These are phyloP conservation scores for Drosophila histrio DNA, from an alignment of 2,888 invertebrate genomes.

Conservation along the genomic window DNA sequence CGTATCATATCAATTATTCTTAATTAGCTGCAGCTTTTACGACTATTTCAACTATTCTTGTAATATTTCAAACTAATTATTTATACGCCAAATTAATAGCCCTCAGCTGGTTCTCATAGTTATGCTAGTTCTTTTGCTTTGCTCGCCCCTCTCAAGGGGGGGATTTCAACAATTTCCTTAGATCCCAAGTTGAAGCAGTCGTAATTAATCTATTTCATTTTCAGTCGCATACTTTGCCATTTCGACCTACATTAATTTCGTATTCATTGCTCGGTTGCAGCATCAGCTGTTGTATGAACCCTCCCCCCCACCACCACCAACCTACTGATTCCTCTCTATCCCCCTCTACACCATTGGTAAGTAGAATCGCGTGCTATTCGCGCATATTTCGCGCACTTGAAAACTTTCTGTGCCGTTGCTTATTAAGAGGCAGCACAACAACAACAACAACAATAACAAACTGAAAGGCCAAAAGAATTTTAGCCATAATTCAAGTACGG, in stretches of 20 bases:
- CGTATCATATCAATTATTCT: conserved; percentile 5
- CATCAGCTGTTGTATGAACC: conserved; percentile 62
- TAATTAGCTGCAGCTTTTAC: conserved; percentile 10
- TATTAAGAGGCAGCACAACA: conserved; percentile 64
- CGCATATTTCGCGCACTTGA: conserved; percentile 75
- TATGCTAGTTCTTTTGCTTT: neutral
- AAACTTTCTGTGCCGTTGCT: conserved; percentile 64
- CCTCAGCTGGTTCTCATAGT: conserved; percentile 31
- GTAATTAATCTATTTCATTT: conserved; percentile 77
- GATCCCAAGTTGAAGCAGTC: conserved; percentile 33
- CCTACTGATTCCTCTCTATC: neutral
- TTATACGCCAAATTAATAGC: conserved; percentile 53
- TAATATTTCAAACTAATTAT: conserved; percentile 44
- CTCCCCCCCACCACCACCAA: neutral
- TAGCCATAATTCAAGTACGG: conserved; percentile 70
- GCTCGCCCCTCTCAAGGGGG: neutral
- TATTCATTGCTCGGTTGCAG: conserved; percentile 68
- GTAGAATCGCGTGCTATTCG: conserved; percentile 57
- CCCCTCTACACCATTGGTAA: neutral
- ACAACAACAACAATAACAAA: conserved; percentile 9
- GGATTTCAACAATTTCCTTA: conserved; percentile 15
- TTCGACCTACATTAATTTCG: conserved; percentile 78
- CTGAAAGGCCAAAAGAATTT: conserved; percentile 55
- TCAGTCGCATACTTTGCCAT: conserved; percentile 68
- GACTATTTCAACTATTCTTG: conserved; percentile 13